Percentiles rank a stretch among this genome's conserved stretches.
These are phyloP conservation scores for Drosophila robusta DNA, from an alignment of 2,888 invertebrate species.

Conservation along the genomic window DNA sequence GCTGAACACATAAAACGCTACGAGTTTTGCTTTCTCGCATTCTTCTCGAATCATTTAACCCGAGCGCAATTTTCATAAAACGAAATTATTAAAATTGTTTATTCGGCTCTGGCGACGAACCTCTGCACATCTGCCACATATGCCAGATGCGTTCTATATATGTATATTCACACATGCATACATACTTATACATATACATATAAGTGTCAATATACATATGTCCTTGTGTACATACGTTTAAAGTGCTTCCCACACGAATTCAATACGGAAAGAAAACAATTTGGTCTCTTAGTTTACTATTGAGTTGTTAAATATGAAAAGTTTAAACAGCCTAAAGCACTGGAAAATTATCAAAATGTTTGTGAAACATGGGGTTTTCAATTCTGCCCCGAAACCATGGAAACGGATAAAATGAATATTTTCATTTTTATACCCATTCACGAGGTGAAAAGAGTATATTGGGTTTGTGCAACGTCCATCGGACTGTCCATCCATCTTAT, in stretches of 20 bases:
- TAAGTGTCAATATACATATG: neutral
- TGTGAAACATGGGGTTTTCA: no score
- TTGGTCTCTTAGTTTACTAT: slow-evolving; percentile 34
- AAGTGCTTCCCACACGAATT: slow-evolving; percentile 6
- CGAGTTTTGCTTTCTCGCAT: slow-evolving; percentile 68
- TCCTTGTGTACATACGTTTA: neutral
- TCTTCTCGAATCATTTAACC: slow-evolving; percentile 80
- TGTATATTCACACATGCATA: slow-evolving; percentile 12
- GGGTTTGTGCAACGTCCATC: no score
- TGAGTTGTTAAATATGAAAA: slow-evolving; percentile 24
- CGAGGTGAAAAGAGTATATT: no score
- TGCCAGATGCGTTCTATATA: slow-evolving; percentile 20
- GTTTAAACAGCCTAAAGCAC: slow-evolving; percentile 31
- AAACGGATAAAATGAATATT: no score
- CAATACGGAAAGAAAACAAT: neutral
- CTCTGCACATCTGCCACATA: slow-evolving; percentile 33
- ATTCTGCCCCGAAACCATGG: no score
- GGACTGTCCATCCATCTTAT: no score
- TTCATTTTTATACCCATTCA: no score
- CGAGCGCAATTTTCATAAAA: slow-evolving; percentile 83
- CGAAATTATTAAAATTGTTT: slow-evolving; percentile 84
- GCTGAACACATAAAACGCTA: slow-evolving; percentile 69
- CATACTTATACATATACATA: neutral
- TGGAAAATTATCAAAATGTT: slow-evolving; percentile 1
- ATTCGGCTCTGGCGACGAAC: slow-evolving; percentile 55